Evolutionary conservation across 1,140 invertebrate genomes (phyloP).

Genomic region (Lepidurus arcticus): DNA sequence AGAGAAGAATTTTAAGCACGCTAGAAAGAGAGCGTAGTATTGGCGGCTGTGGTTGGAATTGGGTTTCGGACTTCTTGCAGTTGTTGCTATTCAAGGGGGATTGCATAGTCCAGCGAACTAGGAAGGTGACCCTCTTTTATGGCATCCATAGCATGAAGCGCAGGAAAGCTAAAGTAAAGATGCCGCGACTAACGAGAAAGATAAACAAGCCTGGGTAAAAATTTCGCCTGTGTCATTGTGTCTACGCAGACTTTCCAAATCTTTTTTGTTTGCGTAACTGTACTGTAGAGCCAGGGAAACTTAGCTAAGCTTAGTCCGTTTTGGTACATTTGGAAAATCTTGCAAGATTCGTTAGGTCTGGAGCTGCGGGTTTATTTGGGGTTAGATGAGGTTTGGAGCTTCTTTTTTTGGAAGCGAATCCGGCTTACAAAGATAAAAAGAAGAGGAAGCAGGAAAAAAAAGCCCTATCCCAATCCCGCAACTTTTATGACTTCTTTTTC

Average conservation of each 20-base stretch:
- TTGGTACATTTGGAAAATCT: too few species aligned
- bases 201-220: neutral
- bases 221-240: neutral
- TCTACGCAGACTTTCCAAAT: neutral
- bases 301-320: neutral
- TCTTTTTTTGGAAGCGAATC: too few species aligned
- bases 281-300: neutral
- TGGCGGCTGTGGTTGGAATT: neutral
- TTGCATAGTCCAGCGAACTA: too few species aligned
- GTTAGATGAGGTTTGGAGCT: too few species aligned
- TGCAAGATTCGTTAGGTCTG: too few species aligned
- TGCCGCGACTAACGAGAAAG: neutral
- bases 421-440: too few species aligned
- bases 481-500: constrained; percentile 12
- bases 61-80: neutral
- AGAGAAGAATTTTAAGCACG: neutral
- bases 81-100: too few species aligned
- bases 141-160: neutral
- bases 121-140: neutral
- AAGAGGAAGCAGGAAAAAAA: neutral
- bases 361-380: too few species aligned
- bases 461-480: neutral
- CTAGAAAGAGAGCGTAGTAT: neutral
- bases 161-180: neutral
- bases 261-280: neutral